Evolutionary conservation across 2,888 invertebrate species (phyloP).

Genomic region (Phasia obesa): DNA sequence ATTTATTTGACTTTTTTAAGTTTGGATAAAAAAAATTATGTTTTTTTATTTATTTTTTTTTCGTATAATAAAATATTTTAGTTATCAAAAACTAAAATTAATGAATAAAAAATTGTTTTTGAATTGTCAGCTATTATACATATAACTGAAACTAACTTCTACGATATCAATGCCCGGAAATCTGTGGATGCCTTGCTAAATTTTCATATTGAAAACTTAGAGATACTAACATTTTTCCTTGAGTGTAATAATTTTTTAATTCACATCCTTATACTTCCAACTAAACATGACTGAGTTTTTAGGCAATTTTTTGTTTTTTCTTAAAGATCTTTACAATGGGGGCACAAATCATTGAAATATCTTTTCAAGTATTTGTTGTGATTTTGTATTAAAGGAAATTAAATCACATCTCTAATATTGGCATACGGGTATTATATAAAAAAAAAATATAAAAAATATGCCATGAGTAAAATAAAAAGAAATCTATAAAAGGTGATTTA

Average conservation of each 20-base stretch:
- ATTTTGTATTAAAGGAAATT: background rate
- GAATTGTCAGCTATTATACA: too few species aligned
- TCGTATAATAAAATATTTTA: too few species aligned
- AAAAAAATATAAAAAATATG: background rate
- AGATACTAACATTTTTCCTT: slow-evolving; percentile 12
- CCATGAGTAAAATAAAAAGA: background rate
- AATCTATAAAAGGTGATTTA: slow-evolving; percentile 11
- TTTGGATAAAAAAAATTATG: too few species aligned
- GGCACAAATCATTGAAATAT: slow-evolving; percentile 13
- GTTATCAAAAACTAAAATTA: too few species aligned
- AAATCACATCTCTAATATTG: background rate
- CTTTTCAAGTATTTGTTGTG: background rate
- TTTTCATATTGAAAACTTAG: too few species aligned
- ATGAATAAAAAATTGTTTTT: too few species aligned
- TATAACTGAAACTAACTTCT: too few species aligned
- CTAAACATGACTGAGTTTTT: background rate
- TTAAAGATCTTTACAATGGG: background rate
- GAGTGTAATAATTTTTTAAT: background rate
- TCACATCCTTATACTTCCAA: background rate
- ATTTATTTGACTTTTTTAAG: too few species aligned
- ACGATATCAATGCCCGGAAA: too few species aligned
- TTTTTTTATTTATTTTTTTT: too few species aligned
- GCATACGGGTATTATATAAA: background rate
- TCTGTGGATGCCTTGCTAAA: too few species aligned
- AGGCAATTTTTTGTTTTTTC: background rate